Evolutionary conservation across 2,888 invertebrate genomes (phyloP), one percentile per base, ranked within the genome.

Genomic region (Caenorhabditis becei): DNA sequence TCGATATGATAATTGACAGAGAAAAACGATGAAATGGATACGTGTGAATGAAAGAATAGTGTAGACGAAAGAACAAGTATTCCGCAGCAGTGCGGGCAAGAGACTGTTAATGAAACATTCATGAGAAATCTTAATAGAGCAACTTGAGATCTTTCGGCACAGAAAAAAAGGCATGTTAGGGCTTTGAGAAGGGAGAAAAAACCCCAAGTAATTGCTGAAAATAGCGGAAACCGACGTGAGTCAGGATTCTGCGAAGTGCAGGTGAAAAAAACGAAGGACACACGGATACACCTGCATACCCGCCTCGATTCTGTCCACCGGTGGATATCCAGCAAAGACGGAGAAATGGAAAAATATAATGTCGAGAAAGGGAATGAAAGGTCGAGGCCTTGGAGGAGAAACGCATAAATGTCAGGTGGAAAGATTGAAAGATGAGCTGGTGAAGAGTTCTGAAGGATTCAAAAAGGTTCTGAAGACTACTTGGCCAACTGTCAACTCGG

Each of bases 101-200:
- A 59, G 59, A 59, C 59, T 59, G 59, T 59, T n/a, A 0, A 20
- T 59, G 41, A 59, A 59, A 59, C 11, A 41, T 59, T 20, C 41
- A 59, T 59, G 41, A 59, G 35, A 10, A 35, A n/a, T 54, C 58
- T 58, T 20, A 26, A 58, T 35, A 35, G 58, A 58, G 35, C 32
- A 58, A 58, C 32, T 23, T 28, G 18, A 54, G 20, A 58, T 58
- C 58, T 58, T 32, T 37, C 28, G 14, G 14, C 8, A 11, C 10
- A 11, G 41, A 41, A 41, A 41, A 14, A 41, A 32, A 10, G 32
- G 14, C 7, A 41, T 11, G 16, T 7, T 54, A 20, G 28, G 24
- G 2, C 23, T 2, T 8, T 24, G 2, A 7, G 24, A 24, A 14
- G 24, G 51, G 16, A 54, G 28, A 54, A 23, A 54, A 54, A 56